Percentiles rank a stretch among this genome's conserved stretches.
Conservation (phyloP, 2,113 vertebrate species). For the Cephalophus harveyi region DNA sequence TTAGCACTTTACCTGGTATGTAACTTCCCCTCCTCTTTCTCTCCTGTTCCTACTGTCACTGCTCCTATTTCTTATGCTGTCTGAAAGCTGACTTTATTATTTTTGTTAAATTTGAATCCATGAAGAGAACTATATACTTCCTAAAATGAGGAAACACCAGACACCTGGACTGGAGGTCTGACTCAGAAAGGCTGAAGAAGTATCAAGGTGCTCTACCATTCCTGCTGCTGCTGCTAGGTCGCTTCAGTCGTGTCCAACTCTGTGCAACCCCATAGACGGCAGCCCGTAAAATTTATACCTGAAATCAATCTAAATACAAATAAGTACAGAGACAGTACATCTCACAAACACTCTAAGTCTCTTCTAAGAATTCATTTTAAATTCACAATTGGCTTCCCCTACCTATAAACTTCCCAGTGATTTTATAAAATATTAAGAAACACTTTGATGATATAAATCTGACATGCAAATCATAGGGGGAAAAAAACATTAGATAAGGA, state of each 20-base stretch:
- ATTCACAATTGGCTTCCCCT: not conserved
- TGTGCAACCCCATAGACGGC: too few species aligned
- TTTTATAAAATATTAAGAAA: not conserved
- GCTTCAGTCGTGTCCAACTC: too few species aligned
- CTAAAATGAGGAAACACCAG: not conserved
- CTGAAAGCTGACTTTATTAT: not conserved
- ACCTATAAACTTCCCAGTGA: not conserved
- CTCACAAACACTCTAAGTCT: not conserved
- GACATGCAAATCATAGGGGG: not conserved
- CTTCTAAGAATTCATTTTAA: constrained; percentile 25
- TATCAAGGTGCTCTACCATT: not conserved
- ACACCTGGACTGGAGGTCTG: not conserved
- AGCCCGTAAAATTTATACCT: not conserved
- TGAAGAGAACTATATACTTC: not conserved
- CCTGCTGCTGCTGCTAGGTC: too few species aligned
- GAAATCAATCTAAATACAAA: not conserved
- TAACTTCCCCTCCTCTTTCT: not conserved
- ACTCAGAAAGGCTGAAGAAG: not conserved
- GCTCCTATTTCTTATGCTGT: not conserved
- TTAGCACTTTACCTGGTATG: not conserved
- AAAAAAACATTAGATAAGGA: not conserved
- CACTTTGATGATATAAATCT: not conserved
- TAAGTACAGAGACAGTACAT: not conserved
- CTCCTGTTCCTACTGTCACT: not conserved
- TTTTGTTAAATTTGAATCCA: not conserved